Percentiles rank a stretch among this genome's conserved stretches.
phyloP scores from a whole-genome alignment of 2,113 vertebrate genomes.

The Megatriorchis doriae region DNA sequence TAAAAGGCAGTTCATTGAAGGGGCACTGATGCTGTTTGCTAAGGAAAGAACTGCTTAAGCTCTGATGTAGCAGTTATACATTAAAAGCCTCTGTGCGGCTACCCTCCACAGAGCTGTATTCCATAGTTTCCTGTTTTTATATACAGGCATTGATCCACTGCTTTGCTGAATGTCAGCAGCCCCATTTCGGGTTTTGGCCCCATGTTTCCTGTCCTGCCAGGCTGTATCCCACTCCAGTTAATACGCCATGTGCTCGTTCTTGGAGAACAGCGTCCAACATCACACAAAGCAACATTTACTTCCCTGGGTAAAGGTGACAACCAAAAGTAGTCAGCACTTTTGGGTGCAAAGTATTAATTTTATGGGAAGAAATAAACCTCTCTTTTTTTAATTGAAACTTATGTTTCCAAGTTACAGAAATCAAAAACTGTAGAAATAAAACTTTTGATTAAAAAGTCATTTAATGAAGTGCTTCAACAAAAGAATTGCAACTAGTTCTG shows the following conservation, averaged over 20 bases:
- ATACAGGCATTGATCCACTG: not conserved
- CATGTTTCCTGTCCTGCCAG: not conserved
- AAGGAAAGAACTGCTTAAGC: not conserved
- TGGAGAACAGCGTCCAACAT: not conserved
- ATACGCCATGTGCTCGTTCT: fast-evolving
- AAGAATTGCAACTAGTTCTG: not conserved
- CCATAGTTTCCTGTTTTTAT: not conserved
- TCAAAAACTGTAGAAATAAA: not conserved
- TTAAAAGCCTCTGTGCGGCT: not conserved
- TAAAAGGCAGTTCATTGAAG: not conserved
- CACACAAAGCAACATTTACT: not conserved
- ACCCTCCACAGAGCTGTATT: fast-evolving
- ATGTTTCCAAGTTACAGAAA: not conserved
- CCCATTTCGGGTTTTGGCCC: not conserved
- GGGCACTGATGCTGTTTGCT: not conserved
- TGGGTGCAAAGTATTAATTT: not conserved
- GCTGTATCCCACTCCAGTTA: not conserved
- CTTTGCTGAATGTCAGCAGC: not conserved
- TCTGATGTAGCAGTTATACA: not conserved
- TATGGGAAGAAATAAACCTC: not conserved
- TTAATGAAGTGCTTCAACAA: not conserved
- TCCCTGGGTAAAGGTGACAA: not conserved
- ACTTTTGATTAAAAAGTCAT: not conserved
- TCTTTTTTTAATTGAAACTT: not conserved
- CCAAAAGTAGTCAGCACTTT: not conserved